A percentile compares a stretch with the other conserved stretches of the same genome.
phyloP scores from a whole-genome alignment of 2,113 vertebrate genomes.

The Oenanthe oenanthe region DNA sequence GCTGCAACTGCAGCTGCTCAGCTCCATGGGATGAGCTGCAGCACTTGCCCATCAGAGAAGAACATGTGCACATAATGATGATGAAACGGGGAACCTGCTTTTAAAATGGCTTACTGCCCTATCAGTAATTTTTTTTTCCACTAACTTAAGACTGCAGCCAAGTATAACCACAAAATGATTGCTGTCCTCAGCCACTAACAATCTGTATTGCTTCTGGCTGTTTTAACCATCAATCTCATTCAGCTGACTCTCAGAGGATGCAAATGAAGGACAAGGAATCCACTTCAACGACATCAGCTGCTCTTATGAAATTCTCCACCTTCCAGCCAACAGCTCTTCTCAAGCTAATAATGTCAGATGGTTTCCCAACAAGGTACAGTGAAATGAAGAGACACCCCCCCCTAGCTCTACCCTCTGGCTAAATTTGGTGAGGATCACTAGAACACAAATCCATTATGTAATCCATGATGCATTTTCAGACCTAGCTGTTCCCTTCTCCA shows the following conservation, averaged over 20 bases:
- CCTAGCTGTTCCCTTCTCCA: not conserved
- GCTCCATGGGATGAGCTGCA: not conserved
- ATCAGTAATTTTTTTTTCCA: not conserved
- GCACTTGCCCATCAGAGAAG: not conserved
- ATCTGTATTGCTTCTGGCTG: not conserved
- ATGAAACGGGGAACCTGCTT: not conserved
- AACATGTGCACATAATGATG: not conserved
- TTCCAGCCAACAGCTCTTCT: not conserved
- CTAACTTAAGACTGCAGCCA: not conserved
- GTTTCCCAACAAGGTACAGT: not conserved
- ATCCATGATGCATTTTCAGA: not conserved
- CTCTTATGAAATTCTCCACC: not conserved
- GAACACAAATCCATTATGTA: not conserved
- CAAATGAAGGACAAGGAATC: conserved; percentile 9
- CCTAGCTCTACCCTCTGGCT: not conserved
- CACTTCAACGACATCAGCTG: not conserved
- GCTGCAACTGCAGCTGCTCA: not conserved
- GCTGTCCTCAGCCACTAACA: not conserved
- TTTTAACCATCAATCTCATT: not conserved
- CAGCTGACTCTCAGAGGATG: not conserved
- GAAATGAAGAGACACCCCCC: not conserved
- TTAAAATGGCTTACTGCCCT: not conserved
- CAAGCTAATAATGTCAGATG: not conserved
- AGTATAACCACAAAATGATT: not conserved
- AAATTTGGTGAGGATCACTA: not conserved